Evolutionary conservation across 2,113 vertebrate species (phyloP).

Genomic region (Pterophyllum scalare): DNA sequence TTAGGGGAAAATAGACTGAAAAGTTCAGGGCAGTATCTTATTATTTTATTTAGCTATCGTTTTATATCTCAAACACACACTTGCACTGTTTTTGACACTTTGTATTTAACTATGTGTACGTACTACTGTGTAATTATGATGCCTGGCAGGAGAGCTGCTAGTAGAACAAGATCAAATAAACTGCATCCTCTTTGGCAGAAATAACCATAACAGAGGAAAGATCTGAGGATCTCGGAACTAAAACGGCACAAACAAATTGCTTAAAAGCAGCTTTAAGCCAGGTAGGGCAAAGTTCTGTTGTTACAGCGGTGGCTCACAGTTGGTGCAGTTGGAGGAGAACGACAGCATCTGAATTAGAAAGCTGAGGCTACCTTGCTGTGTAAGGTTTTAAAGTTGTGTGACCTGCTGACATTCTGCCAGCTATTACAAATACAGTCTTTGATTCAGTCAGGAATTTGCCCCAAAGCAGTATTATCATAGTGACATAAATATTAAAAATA

Average conservation of each 20-base stretch:
- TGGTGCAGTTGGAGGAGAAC: background rate
- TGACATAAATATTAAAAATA: background rate
- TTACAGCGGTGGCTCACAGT: background rate
- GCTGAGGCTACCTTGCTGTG: background rate
- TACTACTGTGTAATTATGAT: background rate
- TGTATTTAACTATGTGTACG: background rate
- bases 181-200: background rate
- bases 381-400: background rate
- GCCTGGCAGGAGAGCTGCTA: background rate
- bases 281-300: background rate
- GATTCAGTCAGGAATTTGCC: conserved; percentile 1
- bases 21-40: no score
- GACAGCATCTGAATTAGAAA: background rate
- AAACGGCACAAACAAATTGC: background rate
- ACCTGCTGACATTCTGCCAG: background rate
- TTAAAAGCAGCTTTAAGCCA: background rate
- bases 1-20: no score
- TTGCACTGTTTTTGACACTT: background rate
- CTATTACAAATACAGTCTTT: background rate
- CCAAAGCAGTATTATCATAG: background rate
- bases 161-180: background rate
- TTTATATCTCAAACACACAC: background rate
- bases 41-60: no score
- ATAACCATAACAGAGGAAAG: background rate
- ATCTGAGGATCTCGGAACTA: background rate